Percentiles rank a stretch among this genome's conserved stretches.
These are phyloP conservation scores for Melanotaenia trifasciata DNA, from an alignment of 2,797 vertebrate genomes.

Conservation along the genomic window DNA sequence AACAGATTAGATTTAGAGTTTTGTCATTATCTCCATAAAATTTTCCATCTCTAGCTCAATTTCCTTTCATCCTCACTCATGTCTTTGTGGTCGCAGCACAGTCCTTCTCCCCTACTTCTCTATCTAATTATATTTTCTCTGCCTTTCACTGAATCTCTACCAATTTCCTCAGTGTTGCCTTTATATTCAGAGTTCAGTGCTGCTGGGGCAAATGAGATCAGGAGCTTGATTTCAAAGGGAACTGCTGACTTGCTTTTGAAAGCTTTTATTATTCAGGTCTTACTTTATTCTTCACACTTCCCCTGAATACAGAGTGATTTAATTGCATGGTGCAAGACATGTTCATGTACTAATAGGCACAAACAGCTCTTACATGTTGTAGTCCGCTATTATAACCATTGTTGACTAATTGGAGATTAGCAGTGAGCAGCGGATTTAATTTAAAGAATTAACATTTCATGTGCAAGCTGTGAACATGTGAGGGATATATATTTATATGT, in stretches of 20 bases:
- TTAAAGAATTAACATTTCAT: constrained; percentile 47
- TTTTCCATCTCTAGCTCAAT: constrained; percentile 42
- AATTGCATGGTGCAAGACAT: constrained; percentile 33
- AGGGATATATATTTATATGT: constrained; percentile 23
- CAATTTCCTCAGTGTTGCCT: constrained; percentile 36
- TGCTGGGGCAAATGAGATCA: constrained; percentile 33
- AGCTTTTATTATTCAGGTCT: constrained; percentile 36
- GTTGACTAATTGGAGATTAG: constrained; percentile 48
- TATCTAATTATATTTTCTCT: constrained; percentile 56
- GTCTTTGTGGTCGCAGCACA: constrained; percentile 8
- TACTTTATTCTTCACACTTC: constrained; percentile 29
- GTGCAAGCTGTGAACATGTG: constrained; percentile 42
- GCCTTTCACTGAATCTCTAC: constrained; percentile 37
- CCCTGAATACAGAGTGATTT: constrained; percentile 22
- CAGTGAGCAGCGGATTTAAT: constrained; percentile 18
- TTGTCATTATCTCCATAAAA: constrained; percentile 34
- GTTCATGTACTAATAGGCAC: constrained; percentile 25
- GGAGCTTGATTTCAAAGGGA: constrained; percentile 57
- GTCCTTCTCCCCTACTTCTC: constrained; percentile 27
- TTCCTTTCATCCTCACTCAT: constrained; percentile 58
- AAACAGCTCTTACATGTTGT: constrained; percentile 3
- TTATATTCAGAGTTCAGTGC: constrained; percentile 12
- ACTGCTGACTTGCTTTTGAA: constrained; percentile 55
- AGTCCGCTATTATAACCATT: constrained; percentile 26
- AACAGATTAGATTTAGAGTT: constrained; percentile 41